phyloP scores from a whole-genome alignment of 2,888 invertebrate species.

The Himalopsyche tibetana region DNA sequence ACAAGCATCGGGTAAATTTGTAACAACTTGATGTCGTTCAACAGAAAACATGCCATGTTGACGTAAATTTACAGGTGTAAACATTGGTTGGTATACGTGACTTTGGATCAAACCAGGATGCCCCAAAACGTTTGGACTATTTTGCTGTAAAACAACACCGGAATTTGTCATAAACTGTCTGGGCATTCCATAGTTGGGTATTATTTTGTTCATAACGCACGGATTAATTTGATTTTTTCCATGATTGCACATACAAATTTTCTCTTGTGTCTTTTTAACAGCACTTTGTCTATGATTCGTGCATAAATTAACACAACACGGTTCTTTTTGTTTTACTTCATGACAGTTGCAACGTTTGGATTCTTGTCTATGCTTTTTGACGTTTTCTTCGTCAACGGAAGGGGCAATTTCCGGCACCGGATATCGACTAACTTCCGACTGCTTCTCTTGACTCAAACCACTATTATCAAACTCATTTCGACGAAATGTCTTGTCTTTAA shows the following conservation, averaged over 20 bases:
- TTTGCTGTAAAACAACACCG: conserved; percentile 14
- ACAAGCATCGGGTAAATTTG: background rate
- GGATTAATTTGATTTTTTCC: background rate
- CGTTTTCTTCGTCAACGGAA: background rate
- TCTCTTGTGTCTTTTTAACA: no score
- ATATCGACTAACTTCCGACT: conserved; percentile 12
- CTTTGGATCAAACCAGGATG: conserved; percentile 28
- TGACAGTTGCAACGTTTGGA: background rate
- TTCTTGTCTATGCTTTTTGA: background rate
- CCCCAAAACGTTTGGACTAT: conserved; percentile 16
- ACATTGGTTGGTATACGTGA: conserved; percentile 32
- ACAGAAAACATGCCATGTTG: background rate
- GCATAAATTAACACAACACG: no score
- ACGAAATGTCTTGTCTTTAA: background rate
- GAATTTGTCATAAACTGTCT: conserved; percentile 17
- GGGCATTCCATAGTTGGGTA: background rate
- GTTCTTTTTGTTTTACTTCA: background rate
- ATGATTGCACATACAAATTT: background rate
- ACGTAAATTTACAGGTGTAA: background rate
- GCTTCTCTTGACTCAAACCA: background rate
- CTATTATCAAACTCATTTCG: background rate
- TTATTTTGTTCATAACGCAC: background rate
- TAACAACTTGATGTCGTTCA: background rate
- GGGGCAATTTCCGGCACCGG: background rate
- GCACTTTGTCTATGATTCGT: no score